Evolutionary conservation across 2,797 vertebrate genomes (phyloP).

Genomic region (Zalophus californianus): DNA sequence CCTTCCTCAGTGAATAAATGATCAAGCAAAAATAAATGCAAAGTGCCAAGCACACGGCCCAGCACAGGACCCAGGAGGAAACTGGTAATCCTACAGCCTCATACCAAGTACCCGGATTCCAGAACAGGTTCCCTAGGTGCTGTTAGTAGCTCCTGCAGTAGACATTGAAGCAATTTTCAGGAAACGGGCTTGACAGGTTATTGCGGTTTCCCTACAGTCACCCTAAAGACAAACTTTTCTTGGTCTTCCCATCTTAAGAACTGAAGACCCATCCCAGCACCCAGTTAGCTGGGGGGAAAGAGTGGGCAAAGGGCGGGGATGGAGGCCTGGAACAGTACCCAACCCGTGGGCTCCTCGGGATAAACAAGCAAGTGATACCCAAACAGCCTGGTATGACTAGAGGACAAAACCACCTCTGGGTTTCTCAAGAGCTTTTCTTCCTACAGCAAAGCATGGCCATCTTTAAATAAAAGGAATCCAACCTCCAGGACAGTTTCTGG

Average conservation of each 20-base stretch:
- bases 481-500: background rate
- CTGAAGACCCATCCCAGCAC: background rate
- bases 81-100: accelerated
- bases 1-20: background rate
- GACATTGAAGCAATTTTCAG: background rate
- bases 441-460: background rate
- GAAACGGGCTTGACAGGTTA: background rate
- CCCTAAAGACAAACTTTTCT: background rate
- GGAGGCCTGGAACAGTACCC: accelerated
- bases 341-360: background rate
- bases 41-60: background rate
- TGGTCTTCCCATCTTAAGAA: background rate
- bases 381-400: accelerated
- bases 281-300: background rate
- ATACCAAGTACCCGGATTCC: too few relatives aligned
- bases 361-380: background rate
- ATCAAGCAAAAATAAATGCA: background rate
- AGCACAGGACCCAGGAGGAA: background rate
- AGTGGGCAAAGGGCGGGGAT: background rate
- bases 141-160: accelerated
- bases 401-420: background rate
- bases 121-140: background rate
- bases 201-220: background rate
- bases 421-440: background rate
- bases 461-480: background rate